Evolutionary conservation across 2,113 vertebrate genomes (phyloP).

Genomic region (Sialia sialis): DNA sequence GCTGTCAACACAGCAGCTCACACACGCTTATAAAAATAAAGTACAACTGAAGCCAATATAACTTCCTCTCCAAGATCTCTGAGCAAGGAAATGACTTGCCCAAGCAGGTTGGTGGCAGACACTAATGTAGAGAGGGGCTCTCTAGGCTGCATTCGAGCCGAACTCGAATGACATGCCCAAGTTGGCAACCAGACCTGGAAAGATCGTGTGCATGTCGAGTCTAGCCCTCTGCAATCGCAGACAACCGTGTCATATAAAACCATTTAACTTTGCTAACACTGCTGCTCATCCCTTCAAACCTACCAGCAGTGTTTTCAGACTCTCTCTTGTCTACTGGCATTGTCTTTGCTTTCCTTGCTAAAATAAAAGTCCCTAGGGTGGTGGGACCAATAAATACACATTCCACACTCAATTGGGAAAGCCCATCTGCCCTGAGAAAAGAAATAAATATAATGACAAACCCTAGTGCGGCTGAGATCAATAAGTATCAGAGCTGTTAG

Average conservation of each 20-base stretch:
- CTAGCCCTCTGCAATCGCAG: constrained; percentile 24
- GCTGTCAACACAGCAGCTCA: background rate
- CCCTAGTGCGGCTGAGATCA: background rate
- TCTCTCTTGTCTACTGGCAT: background rate
- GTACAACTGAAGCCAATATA: background rate
- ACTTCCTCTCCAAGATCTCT: constrained; percentile 26
- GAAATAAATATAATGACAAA: background rate
- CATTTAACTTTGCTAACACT: constrained; percentile 1
- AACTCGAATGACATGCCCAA: constrained; percentile 10
- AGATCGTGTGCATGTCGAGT: background rate
- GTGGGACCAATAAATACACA: background rate
- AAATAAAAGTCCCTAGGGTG: constrained; percentile 12
- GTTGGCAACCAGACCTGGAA: constrained; percentile 38
- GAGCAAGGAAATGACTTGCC: constrained; percentile 32
- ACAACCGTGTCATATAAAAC: constrained; percentile 39
- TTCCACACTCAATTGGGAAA: constrained; percentile 1
- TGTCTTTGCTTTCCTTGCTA: background rate
- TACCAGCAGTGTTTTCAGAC: constrained; percentile 1
- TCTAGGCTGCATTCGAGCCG: background rate
- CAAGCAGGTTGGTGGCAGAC: constrained; percentile 44
- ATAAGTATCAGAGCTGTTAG: background rate
- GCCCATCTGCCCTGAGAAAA: background rate
- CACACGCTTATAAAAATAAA: constrained; percentile 34
- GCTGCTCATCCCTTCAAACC: constrained; percentile 30
- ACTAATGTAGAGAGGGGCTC: background rate